Evolutionary conservation across 2,797 vertebrate genomes (phyloP), one percentile per base, ranked within the genome.

Genomic region (Microctenopoma stevenorrisi): DNA sequence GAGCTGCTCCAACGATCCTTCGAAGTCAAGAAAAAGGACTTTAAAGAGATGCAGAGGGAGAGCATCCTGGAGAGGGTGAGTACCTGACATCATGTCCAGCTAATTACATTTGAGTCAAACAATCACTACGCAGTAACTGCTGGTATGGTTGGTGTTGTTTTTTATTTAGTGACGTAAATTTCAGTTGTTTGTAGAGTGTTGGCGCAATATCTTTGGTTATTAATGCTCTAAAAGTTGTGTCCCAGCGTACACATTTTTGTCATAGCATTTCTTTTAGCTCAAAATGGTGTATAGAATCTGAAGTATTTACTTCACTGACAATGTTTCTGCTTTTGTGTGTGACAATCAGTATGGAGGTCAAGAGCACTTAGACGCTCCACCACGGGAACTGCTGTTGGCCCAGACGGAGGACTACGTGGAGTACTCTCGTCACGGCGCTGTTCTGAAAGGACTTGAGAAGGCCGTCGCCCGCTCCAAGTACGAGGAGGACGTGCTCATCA

Each of bases 1-100:
- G 97, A 99, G 85, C 93, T 99, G 65, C 91, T 99, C 44, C 96
- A 98, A 81, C 94, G 96, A 52, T 98, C 98, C 64, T 99, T 98
- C 92, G 98, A 96, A 88, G 98, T 98, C 86, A 99, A 99, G 87
- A 99, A 99, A 82, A 97, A 99, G 86, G 96, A 98, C 82, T 99
- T 98, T 77, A 99, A 99, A 82, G 95, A 97, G 51, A 86, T 95
- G 52, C 97, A 97, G 92, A 96, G 97, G 77, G 96, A 98, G 76
- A 93, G 94, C 94, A 98, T 99, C 83, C 79, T 99, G 30, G 96
- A 98, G 70, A 98, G 86, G 96, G 98, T 99, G 93, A 53, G 25
- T 18, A 3, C 1, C 6, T 63, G 18, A 8, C 37, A 28, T 60
- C 2, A 25, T 35, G 16, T 54, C 1, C 8, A 38, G 37, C 37